Conservation (phyloP, 2,888 invertebrate genomes). For the Mellilla xanthometata region DNA sequence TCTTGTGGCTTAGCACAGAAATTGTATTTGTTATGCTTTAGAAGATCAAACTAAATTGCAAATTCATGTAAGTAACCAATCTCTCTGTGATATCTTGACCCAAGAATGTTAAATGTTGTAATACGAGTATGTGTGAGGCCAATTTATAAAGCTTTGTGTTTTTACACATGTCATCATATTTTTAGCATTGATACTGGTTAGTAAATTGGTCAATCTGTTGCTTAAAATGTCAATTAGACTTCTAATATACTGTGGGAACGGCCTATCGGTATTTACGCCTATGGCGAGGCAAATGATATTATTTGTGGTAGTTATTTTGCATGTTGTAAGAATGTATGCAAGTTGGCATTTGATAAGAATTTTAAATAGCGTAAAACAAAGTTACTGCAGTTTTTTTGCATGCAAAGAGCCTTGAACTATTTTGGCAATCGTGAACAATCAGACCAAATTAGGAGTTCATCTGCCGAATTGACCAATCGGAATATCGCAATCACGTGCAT, state of each 20-base stretch:
- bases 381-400: slow-evolving; percentile 4
- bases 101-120: slow-evolving; percentile 40
- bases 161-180: slow-evolving; percentile 26
- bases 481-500: slow-evolving; percentile 17
- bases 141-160: slow-evolving; percentile 43
- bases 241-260: no score
- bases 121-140: slow-evolving; percentile 40
- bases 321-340: no score
- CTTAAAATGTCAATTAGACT: no score
- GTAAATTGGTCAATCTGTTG: neutral
- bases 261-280: no score
- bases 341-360: no score
- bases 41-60: neutral
- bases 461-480: slow-evolving; percentile 29
- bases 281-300: no score
- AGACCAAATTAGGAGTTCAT: slow-evolving; percentile 18
- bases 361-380: no score
- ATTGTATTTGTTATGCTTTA: slow-evolving; percentile 2
- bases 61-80: neutral
- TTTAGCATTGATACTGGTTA: slow-evolving; percentile 23
- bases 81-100: slow-evolving; percentile 19
- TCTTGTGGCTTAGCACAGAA: slow-evolving; percentile 4
- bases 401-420: slow-evolving; percentile 9
- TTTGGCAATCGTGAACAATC: slow-evolving; percentile 16
- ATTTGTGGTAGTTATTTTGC: neutral